Conservation (phyloP, 2,888 invertebrate genomes). For the Odontothrips loti region DNA sequence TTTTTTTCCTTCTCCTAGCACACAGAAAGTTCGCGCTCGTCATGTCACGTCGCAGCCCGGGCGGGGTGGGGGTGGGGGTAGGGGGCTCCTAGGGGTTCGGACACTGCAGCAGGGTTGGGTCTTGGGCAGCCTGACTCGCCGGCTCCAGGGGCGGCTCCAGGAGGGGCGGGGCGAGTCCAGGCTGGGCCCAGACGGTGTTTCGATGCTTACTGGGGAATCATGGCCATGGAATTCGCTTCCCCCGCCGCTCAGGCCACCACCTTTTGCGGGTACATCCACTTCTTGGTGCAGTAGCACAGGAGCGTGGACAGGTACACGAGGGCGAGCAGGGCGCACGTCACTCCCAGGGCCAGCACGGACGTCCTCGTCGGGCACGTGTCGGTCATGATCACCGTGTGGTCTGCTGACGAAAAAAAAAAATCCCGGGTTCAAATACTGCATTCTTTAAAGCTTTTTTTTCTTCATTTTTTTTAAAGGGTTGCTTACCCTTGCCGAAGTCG, state of each 20-base stretch:
- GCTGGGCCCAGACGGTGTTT: too few relatives aligned
- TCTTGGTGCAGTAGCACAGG: slow-evolving; percentile 90
- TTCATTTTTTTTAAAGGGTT: neutral
- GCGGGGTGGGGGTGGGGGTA: neutral
- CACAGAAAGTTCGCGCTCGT: neutral
- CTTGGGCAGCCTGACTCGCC: neutral
- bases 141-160: neutral
- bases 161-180: neutral
- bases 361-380: slow-evolving; percentile 90
- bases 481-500: slow-evolving; percentile 66
- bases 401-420: slow-evolving; percentile 51
- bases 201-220: neutral
- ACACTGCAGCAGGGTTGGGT: neutral
- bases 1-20: neutral
- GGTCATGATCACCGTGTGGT: slow-evolving; percentile 84
- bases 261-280: slow-evolving; percentile 82
- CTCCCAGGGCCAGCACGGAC: slow-evolving; percentile 83
- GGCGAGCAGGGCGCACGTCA: slow-evolving; percentile 83
- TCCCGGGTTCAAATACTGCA: neutral
- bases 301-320: slow-evolving; percentile 86
- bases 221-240: neutral
- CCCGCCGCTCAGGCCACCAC: slow-evolving; percentile 59
- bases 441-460: neutral
- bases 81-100: neutral
- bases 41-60: neutral